Conservation (phyloP, 2,888 invertebrate genomes). For the Scrobipalpa atriplicella region DNA sequence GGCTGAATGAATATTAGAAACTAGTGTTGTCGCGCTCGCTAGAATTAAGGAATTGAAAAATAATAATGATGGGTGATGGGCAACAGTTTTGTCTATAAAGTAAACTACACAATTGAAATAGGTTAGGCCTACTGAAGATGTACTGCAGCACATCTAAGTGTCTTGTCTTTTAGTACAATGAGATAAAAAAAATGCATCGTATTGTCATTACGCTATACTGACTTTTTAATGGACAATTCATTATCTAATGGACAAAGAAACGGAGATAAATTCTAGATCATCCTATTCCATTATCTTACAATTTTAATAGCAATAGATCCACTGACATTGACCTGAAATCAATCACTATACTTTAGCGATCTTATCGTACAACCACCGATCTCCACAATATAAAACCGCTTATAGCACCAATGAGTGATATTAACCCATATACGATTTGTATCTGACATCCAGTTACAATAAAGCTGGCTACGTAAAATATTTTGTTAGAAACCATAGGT, state of each 20-base stretch:
- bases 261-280: neutral
- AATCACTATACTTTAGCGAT: conserved; percentile 61
- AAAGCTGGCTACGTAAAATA: conserved; percentile 44
- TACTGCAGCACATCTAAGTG: too few relatives aligned
- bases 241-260: neutral
- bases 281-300: conserved; percentile 40
- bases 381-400: conserved; percentile 78
- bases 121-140: too few relatives aligned
- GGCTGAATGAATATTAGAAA: neutral
- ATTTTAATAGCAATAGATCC: conserved; percentile 61
- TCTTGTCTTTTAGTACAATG: too few relatives aligned
- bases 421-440: conserved; percentile 69
- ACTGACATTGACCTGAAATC: conserved; percentile 54
- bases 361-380: conserved; percentile 71
- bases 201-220: too few relatives aligned
- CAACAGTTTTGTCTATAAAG: too few relatives aligned
- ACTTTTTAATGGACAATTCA: neutral
- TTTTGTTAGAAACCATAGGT: conserved; percentile 33
- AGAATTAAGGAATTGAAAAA: too few relatives aligned
- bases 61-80: too few relatives aligned
- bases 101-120: too few relatives aligned
- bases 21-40: neutral
- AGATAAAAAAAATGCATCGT: too few relatives aligned
- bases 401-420: conserved; percentile 72
- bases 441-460: conserved; percentile 54